Evolutionary conservation across 2,113 vertebrate species (phyloP).

Genomic region (Protomyctophum bolini): DNA sequence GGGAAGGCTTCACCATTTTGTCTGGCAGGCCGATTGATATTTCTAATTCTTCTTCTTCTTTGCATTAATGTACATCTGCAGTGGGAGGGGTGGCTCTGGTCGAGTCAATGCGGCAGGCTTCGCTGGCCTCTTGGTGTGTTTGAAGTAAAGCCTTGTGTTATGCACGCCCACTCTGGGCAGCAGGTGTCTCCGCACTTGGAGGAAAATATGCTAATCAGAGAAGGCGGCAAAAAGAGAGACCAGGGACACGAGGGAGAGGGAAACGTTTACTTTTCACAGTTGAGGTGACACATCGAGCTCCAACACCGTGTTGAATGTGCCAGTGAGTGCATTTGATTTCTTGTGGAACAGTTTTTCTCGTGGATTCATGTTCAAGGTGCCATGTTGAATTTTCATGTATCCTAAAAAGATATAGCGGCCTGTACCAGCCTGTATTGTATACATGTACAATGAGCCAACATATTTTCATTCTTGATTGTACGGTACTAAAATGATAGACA

Average conservation of each 20-base stretch:
- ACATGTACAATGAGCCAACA: no score
- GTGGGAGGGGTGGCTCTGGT: constrained; percentile 61
- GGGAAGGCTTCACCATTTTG: constrained; percentile 75
- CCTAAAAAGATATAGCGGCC: no score
- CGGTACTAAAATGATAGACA: no score
- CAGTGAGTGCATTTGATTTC: no score
- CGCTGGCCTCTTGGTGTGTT: constrained; percentile 42
- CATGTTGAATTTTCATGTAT: no score
- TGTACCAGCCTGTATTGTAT: no score
- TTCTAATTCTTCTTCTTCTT: constrained; percentile 73
- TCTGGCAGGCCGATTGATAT: constrained; percentile 69
- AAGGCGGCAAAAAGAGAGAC: neutral
- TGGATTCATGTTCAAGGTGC: no score
- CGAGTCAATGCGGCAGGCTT: constrained; percentile 39
- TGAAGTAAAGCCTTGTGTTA: constrained; percentile 57
- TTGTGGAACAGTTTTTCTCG: no score
- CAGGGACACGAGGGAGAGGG: constrained; percentile 28
- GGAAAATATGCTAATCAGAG: constrained; percentile 48
- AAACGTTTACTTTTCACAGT: constrained; percentile 11
- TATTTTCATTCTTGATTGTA: no score
- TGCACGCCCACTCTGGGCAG: constrained; percentile 42
- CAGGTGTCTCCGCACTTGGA: constrained; percentile 56
- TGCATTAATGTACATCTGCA: constrained; percentile 95
- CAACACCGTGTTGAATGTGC: no score
- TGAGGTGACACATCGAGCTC: no score